Percentiles rank a stretch among this genome's conserved stretches.
These are phyloP conservation scores for Rotaria macrura DNA, from an alignment of 2,888 invertebrate species.

Conservation along the genomic window DNA sequence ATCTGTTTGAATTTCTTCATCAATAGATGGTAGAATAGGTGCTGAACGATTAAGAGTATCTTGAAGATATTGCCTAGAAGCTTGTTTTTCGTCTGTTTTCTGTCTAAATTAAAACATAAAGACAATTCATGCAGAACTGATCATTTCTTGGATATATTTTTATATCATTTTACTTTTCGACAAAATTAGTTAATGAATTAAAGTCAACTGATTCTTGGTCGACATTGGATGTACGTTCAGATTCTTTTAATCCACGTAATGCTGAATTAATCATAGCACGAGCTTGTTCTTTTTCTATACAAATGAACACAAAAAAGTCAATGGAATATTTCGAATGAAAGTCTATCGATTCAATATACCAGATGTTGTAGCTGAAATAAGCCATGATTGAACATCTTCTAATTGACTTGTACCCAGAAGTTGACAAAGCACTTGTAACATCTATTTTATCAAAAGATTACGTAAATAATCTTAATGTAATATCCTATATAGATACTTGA, in stretches of 20 bases:
- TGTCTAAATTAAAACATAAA: background rate
- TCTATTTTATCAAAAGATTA: background rate
- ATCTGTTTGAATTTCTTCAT: background rate
- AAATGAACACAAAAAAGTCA: background rate
- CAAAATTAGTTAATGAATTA: background rate
- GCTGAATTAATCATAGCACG: slow-evolving; percentile 26
- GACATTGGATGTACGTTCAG: slow-evolving; percentile 20
- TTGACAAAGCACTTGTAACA: slow-evolving; percentile 34
- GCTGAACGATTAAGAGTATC: background rate
- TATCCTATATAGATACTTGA: background rate
- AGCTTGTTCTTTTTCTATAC: slow-evolving; percentile 28
- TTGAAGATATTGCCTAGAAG: background rate
- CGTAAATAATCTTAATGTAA: too few species aligned
- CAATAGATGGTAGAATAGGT: background rate
- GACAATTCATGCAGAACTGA: background rate
- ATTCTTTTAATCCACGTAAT: slow-evolving; percentile 31
- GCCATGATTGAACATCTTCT: slow-evolving; percentile 33
- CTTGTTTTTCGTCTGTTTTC: background rate
- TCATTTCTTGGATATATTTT: background rate
- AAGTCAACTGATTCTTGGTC: background rate
- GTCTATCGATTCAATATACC: background rate
- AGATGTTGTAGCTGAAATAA: slow-evolving; percentile 20
- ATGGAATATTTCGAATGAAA: background rate
- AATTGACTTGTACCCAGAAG: slow-evolving; percentile 28
- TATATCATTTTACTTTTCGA: background rate